These are phyloP conservation scores for Colossoma macropomum DNA, from an alignment of 2,113 vertebrate species.

Conservation along the genomic window DNA sequence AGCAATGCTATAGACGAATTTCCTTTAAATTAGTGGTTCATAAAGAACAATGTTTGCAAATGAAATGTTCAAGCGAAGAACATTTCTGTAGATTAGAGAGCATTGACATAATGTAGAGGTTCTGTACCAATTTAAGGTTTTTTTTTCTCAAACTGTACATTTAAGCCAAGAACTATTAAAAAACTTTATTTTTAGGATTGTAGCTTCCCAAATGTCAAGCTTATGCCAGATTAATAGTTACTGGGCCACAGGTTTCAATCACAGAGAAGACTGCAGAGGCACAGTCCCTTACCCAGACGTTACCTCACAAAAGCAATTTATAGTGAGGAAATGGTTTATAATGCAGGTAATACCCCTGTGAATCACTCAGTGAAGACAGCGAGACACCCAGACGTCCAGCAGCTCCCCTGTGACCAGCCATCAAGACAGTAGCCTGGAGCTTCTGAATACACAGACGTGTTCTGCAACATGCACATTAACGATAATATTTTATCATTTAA, in stretches of 20 bases:
- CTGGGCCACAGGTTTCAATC: not conserved
- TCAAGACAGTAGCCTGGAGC: constrained; percentile 26
- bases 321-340: constrained; percentile 70
- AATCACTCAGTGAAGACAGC: constrained; percentile 63
- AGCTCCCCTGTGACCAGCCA: constrained; percentile 33
- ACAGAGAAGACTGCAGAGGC: not conserved
- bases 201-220: not conserved
- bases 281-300: constrained; percentile 65
- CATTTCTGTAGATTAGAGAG: no score
- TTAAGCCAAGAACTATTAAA: not conserved
- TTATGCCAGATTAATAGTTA: constrained; percentile 2
- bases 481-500: constrained; percentile 19
- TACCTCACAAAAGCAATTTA: constrained; percentile 73
- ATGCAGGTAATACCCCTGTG: constrained; percentile 70
- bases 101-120: not conserved
- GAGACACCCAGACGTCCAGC: constrained; percentile 45
- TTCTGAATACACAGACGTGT: constrained; percentile 14
- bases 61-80: no score
- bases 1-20: no score
- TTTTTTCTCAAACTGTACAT: not conserved
- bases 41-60: no score
- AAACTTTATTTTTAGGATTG: not conserved
- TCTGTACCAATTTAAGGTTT: not conserved
- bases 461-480: not conserved
- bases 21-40: no score